Percentiles rank a stretch among this genome's conserved stretches.
These are phyloP conservation scores for Phasia obesa DNA, from an alignment of 2,888 invertebrate species.

Conservation along the genomic window DNA sequence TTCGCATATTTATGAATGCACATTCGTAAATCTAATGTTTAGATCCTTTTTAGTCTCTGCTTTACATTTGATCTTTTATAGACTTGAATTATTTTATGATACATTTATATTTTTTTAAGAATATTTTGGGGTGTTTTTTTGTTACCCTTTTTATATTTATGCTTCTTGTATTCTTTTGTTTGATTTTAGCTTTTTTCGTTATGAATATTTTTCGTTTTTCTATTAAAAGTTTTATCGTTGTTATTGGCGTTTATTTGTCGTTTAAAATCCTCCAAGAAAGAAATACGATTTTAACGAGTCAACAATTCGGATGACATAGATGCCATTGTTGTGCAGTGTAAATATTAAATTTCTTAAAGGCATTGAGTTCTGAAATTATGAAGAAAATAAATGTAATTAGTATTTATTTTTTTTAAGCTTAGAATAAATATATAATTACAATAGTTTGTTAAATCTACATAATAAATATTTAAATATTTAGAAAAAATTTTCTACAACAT, in stretches of 20 bases:
- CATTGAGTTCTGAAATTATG: slow-evolving; percentile 77
- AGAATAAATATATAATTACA: too few species aligned
- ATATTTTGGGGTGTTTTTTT: slow-evolving; percentile 21
- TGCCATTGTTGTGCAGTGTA: slow-evolving; percentile 79
- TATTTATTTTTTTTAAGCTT: too few species aligned
- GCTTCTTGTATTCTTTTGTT: background rate
- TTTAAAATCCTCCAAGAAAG: slow-evolving; percentile 79
- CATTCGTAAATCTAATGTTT: slow-evolving; percentile 13
- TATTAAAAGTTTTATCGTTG: slow-evolving; percentile 7
- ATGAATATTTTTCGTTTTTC: slow-evolving; percentile 6
- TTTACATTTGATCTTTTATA: slow-evolving; percentile 64
- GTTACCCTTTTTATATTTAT: background rate
- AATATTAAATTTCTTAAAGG: slow-evolving; percentile 78
- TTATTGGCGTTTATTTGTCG: slow-evolving; percentile 51
- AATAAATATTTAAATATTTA: too few species aligned
- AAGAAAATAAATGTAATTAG: too few species aligned
- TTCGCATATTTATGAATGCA: background rate
- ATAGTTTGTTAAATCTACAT: too few species aligned
- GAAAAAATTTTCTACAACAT: too few species aligned
- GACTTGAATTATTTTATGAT: slow-evolving; percentile 59
- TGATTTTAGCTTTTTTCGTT: slow-evolving; percentile 40
- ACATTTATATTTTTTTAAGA: too few species aligned
- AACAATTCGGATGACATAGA: slow-evolving; percentile 79
- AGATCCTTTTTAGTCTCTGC: slow-evolving; percentile 18
- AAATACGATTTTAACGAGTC: slow-evolving; percentile 81